Conservation (phyloP, 1,140 invertebrate genomes). For the Centruroides sculpturatus region DNA sequence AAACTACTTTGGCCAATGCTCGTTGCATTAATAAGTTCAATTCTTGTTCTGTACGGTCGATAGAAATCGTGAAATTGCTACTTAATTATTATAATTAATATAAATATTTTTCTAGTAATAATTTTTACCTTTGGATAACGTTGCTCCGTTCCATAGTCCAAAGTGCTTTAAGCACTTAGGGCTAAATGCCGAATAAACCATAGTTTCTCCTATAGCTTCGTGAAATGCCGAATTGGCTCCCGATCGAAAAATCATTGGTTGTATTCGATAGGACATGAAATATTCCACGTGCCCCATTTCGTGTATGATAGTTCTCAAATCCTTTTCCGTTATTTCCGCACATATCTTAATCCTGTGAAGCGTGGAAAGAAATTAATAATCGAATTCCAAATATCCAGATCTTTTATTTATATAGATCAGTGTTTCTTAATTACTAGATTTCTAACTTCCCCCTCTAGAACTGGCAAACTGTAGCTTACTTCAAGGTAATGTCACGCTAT, state of each 20-base stretch:
- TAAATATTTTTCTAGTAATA: not conserved
- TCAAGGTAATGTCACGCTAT: not conserved
- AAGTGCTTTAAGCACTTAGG: conserved; percentile 22
- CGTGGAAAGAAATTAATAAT: not conserved
- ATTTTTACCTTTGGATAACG: conserved; percentile 1
- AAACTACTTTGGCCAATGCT: conserved; percentile 70
- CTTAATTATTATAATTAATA: not conserved
- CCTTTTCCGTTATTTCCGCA: conserved; percentile 50
- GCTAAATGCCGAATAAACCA: conserved; percentile 43
- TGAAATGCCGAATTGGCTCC: conserved; percentile 87
- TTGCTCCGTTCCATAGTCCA: conserved; percentile 30
- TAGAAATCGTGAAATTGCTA: no score
- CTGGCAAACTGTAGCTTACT: no score
- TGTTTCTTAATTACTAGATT: no score
- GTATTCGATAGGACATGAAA: conserved; percentile 63
- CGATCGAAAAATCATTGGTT: conserved; percentile 50
- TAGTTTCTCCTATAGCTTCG: conserved; percentile 79
- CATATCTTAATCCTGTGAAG: conserved; percentile 68
- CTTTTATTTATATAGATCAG: no score
- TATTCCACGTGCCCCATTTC: conserved; percentile 80
- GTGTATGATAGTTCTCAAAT: conserved; percentile 65
- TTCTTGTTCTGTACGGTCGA: conserved; percentile 37
- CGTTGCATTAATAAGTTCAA: conserved; percentile 65
- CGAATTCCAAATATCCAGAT: no score
- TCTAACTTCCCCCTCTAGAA: no score